Evolutionary conservation across 1,140 invertebrate genomes (phyloP).

Genomic region (Anthonomus grandis): DNA sequence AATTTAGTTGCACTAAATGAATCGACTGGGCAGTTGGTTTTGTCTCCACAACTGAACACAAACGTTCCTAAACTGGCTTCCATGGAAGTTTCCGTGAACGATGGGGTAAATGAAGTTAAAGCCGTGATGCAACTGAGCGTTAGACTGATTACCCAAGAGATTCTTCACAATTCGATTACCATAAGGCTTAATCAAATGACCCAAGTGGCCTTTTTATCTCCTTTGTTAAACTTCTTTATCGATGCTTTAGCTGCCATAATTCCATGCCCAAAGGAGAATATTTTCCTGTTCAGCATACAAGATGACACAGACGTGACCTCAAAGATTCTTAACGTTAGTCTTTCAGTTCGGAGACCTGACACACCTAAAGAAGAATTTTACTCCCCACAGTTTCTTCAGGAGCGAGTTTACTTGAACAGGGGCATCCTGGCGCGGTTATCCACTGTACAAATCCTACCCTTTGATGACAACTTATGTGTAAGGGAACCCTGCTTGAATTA

Average conservation of each 20-base stretch:
- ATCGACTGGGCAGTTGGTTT: constrained; percentile 76
- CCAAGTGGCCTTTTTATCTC: constrained; percentile 88
- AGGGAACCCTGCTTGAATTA: constrained; percentile 95
- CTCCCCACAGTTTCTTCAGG: constrained; percentile 83
- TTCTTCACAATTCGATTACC: constrained; percentile 93
- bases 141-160: constrained; percentile 88
- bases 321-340: constrained; percentile 91
- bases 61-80: constrained; percentile 92
- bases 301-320: constrained; percentile 85
- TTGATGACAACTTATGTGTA: constrained; percentile 96
- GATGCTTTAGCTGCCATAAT: constrained; percentile 90
- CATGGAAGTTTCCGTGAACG: constrained; percentile 91
- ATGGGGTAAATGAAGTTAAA: constrained; percentile 88
- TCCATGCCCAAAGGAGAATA: constrained; percentile 87
- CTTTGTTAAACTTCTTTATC: constrained; percentile 83
- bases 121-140: constrained; percentile 87
- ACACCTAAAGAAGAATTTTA: constrained; percentile 78
- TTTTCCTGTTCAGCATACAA: constrained; percentile 91
- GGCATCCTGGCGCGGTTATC: constrained; percentile 80
- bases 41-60: constrained; percentile 91
- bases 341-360: constrained; percentile 81
- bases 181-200: constrained; percentile 92
- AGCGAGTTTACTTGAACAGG: constrained; percentile 90
- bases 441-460: constrained; percentile 88
- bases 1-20: constrained; percentile 82